Evolutionary conservation across 2,113 vertebrate genomes (phyloP).

Genomic region (Prionailurus bengalensis): DNA sequence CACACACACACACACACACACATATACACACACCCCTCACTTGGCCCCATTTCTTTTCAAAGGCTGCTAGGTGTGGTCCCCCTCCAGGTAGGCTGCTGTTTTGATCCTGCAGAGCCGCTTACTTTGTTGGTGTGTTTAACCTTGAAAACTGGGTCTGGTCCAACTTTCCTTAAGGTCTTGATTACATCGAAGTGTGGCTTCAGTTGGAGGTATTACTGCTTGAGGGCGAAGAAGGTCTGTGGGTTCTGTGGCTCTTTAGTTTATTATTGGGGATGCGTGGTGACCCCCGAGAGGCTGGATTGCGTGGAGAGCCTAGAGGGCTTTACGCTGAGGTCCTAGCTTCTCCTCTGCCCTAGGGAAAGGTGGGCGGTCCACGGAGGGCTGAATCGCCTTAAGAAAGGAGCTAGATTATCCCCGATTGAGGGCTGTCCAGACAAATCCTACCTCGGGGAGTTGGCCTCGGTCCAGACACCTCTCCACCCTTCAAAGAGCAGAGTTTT

Average conservation of each 20-base stretch:
- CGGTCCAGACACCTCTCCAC: neutral
- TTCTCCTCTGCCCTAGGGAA: neutral
- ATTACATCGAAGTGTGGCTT: neutral
- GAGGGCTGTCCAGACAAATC: neutral
- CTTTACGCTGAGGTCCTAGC: neutral
- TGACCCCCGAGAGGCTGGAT: too few species aligned
- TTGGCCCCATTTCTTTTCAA: neutral
- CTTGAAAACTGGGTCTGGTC: neutral
- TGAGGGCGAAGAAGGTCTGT: neutral
- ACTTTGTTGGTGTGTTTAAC: neutral
- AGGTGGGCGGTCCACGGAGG: neutral
- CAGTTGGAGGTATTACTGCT: neutral
- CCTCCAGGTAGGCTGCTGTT: neutral
- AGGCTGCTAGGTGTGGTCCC: neutral
- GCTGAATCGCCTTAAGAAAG: neutral
- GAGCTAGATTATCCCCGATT: too few species aligned
- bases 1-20: neutral
- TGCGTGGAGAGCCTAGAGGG: neutral
- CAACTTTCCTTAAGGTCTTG: neutral
- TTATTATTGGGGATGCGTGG: neutral
- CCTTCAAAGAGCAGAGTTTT: neutral
- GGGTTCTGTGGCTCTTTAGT: neutral
- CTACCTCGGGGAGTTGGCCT: neutral
- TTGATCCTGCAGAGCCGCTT: neutral
- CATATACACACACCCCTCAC: accelerated